Evolutionary conservation across 2,113 vertebrate species (phyloP).

Genomic region (Ciconia stormi): DNA sequence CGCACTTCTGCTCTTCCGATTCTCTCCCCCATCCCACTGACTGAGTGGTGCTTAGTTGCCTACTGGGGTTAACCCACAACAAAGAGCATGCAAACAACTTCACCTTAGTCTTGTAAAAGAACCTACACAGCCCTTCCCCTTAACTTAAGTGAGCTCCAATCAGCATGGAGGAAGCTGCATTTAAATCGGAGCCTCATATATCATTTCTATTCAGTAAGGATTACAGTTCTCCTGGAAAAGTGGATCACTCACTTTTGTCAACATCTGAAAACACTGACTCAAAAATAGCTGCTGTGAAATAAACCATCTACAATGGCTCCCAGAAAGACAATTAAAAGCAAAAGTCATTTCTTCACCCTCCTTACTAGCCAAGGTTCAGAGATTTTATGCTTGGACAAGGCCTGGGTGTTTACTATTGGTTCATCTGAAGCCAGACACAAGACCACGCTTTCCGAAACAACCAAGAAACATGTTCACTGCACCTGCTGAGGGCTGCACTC

Average conservation of each 20-base stretch:
- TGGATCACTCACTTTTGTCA: not conserved
- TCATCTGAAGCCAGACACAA: not conserved
- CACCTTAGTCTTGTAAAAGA: not conserved
- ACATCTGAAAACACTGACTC: not conserved
- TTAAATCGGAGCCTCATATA: not conserved
- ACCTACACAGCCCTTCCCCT: not conserved
- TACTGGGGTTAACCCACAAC: not conserved
- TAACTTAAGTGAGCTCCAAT: not conserved
- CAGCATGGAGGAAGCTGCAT: not conserved
- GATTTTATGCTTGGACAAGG: not conserved
- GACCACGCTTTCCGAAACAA: not conserved
- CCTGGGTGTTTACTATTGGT: not conserved
- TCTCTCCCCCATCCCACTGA: not conserved
- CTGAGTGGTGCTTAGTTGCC: not conserved
- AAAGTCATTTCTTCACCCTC: not conserved
- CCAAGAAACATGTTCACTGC: accelerated
- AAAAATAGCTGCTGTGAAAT: not conserved
- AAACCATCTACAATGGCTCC: not conserved
- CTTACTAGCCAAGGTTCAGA: not conserved
- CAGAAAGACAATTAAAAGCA: not conserved
- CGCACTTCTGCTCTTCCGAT: not conserved
- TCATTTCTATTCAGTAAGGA: not conserved
- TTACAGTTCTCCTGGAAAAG: not conserved
- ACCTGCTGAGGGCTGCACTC: not conserved
- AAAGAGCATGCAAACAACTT: not conserved